Evolutionary conservation across 2,113 vertebrate species (phyloP), one percentile per base, ranked within the genome.

Genomic region (Verasper variegatus): DNA sequence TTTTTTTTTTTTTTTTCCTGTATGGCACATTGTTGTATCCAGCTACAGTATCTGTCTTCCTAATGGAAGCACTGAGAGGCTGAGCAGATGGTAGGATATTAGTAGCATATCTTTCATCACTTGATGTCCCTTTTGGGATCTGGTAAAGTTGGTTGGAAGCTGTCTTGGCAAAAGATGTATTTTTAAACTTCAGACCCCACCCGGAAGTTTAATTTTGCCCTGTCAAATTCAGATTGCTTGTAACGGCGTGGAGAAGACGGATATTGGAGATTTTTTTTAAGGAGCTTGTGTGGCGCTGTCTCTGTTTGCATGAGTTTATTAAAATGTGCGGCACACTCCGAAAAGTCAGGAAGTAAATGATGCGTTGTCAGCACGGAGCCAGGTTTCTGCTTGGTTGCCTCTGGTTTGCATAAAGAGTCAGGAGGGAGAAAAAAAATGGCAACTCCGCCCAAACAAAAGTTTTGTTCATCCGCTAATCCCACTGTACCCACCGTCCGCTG

Each of bases 71-170:
- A 66, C 68, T 78, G 31, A 67, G 74, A 84, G 76, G 54, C 21
- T 67, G 75, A 91, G 78, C 92, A 93, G 90, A 91, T 92, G 89
- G 87, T 49, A 47, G 76, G 59, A 86, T 88, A 88, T 93, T 86
- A 81, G 78, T 69, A 51, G 66, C 56, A 67, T 68, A 90, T 90
- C 72, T 77, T 86, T 86, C 86, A 86, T 90, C 71, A 70, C 45
- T 75, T 82, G 76, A 79, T 84, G 66, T 87, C 65, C 74, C 84
- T 81, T 80, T 85, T 81, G 89, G 88, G 86, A 91, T 49, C 24
- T 68, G 72, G 51, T 81, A n/a, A 78, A 79, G 72, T 78, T 84
- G 49, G 80, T 80, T 70, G 35, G 54, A 77, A 75, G 56, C 56
- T 12, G n/a, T 52, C 14, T 74, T 87, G 86, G 80, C 72, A 78